phyloP scores from a whole-genome alignment of 2,113 vertebrate species.

The Propithecus coquereli region DNA sequence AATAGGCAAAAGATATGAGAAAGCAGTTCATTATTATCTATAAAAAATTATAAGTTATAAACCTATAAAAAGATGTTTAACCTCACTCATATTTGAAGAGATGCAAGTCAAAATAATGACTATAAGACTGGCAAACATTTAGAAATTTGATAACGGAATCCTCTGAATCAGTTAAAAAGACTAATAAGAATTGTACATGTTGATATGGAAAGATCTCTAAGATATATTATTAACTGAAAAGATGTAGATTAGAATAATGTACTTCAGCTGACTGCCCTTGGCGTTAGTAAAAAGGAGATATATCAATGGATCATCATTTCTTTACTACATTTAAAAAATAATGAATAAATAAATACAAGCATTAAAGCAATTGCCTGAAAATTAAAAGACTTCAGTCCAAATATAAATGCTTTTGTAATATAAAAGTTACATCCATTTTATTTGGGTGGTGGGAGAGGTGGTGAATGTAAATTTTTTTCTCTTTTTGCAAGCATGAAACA shows the following conservation, averaged over 20 bases:
- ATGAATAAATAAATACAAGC: background rate
- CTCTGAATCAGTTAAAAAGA: background rate
- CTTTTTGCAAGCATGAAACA: no score
- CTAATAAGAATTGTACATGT: background rate
- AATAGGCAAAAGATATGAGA: background rate
- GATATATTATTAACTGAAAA: background rate
- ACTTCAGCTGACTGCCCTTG: background rate
- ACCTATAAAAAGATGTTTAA: background rate
- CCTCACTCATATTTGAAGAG: background rate
- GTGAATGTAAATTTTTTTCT: background rate
- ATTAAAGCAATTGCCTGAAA: background rate
- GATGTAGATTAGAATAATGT: background rate
- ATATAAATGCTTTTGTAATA: background rate
- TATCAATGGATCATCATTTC: background rate
- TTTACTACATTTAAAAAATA: background rate
- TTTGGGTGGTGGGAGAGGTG: background rate
- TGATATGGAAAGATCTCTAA: background rate
- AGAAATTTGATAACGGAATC: background rate
- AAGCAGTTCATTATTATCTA: background rate
- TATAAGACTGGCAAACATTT: background rate
- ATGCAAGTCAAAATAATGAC: background rate
- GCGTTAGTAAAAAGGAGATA: background rate
- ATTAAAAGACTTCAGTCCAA: background rate
- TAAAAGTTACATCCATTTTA: background rate
- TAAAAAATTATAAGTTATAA: background rate